Percentiles rank a stretch among this genome's conserved stretches.
Evolutionary conservation across 2,888 invertebrate species (phyloP).

Genomic region (Leptinotarsa rubiginosa): DNA sequence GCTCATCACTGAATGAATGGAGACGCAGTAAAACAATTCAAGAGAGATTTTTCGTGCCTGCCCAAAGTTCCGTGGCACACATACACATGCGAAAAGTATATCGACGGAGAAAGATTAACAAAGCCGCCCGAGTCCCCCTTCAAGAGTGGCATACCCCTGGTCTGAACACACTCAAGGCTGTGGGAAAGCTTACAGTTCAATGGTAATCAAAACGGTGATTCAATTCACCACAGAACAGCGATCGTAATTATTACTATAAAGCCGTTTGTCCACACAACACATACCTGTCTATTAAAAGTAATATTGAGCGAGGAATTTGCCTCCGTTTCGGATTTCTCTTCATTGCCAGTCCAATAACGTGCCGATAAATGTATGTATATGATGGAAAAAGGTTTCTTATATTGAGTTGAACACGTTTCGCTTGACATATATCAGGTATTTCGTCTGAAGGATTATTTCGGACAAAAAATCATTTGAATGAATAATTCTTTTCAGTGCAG

Average conservation of each 20-base stretch:
- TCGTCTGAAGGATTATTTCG: not conserved
- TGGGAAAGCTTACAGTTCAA: slow-evolving; percentile 55
- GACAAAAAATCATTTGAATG: no score
- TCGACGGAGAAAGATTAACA: slow-evolving; percentile 20
- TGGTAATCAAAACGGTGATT: slow-evolving; percentile 55
- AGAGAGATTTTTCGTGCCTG: not conserved
- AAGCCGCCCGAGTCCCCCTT: slow-evolving; percentile 22
- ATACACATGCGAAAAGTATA: slow-evolving; percentile 10
- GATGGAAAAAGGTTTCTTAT: not conserved
- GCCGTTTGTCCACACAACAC: slow-evolving; percentile 43
- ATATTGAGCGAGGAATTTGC: slow-evolving; percentile 24
- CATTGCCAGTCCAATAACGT: not conserved
- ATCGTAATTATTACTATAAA: slow-evolving; percentile 46
- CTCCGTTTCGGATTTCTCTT: not conserved
- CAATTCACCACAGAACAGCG: slow-evolving; percentile 48
- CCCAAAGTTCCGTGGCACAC: slow-evolving; percentile 11
- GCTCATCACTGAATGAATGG: not conserved
- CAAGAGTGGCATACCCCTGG: slow-evolving; percentile 33
- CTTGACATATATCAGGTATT: not conserved
- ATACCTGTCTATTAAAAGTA: slow-evolving; percentile 35
- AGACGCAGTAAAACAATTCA: not conserved
- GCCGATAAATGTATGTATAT: no score
- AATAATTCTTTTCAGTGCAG: no score
- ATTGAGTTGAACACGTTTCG: not conserved
- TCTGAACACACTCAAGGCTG: slow-evolving; percentile 50